Percentiles rank a stretch among this genome's conserved stretches.
These are phyloP conservation scores for Mesembrinibis cayennensis DNA, from an alignment of 2,113 vertebrate species.

Conservation along the genomic window DNA sequence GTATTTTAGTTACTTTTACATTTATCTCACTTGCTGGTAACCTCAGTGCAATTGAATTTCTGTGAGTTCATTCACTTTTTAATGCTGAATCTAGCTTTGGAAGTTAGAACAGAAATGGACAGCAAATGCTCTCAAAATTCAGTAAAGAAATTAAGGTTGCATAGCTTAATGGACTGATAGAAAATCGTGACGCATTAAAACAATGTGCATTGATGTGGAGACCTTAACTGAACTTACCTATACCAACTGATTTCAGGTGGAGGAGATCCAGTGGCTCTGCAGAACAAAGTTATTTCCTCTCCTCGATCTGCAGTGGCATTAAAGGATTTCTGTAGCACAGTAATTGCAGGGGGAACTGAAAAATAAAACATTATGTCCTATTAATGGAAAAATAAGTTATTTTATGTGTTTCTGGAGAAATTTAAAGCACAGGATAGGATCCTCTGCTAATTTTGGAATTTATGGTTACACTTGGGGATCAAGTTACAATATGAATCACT, in stretches of 20 bases:
- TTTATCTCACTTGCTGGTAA: background rate
- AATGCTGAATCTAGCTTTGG: background rate
- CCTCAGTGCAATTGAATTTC: background rate
- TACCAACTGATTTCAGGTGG: conserved; percentile 90
- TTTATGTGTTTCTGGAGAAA: background rate
- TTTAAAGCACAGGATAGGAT: background rate
- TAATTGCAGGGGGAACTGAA: conserved; percentile 89
- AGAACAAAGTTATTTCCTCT: conserved; percentile 88
- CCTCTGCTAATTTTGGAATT: background rate
- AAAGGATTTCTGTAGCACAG: conserved; percentile 86
- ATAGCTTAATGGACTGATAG: background rate
- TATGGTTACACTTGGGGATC: background rate
- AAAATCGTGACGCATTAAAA: background rate
- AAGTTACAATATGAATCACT: background rate
- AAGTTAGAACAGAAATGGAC: background rate
- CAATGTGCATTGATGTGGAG: background rate
- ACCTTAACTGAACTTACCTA: conserved; percentile 75
- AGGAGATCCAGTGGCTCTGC: conserved; percentile 89
- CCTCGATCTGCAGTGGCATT: conserved; percentile 95
- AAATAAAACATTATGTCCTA: background rate
- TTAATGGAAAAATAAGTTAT: background rate
- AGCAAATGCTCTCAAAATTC: background rate
- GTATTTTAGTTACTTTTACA: background rate
- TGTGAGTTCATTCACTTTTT: background rate
- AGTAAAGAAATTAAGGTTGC: background rate